Evolutionary conservation across 2,113 vertebrate genomes (phyloP), one percentile per base, ranked within the genome.

Genomic region (Corythaeola cristata): DNA sequence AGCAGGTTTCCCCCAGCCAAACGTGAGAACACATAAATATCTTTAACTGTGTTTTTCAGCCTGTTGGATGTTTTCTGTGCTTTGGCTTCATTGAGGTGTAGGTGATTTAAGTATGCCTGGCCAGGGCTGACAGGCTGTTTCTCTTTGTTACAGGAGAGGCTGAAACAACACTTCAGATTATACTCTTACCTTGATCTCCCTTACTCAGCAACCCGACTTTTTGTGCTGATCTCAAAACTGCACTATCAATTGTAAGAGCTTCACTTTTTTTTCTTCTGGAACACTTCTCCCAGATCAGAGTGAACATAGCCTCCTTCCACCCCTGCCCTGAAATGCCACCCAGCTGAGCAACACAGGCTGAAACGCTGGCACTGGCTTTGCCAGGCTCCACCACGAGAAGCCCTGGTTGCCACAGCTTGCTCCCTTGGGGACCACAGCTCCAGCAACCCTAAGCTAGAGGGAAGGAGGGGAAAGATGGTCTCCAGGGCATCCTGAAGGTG

Each of bases 161-260:
- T 94, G 88, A 95, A 93, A 77, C 83, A 95, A 67, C 69, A 60
- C 55, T 85, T 88, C 44, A 39, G 71, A 37, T 79, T 33, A 28
- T 60, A 35, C 26, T 44, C 35, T 90, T 20, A 21, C 95, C 93
- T 95, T 93, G 58, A 90, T 91, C 91, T 94, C 75, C 71, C 77
- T 91, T 85, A 79, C 53, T 76, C 73, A 93, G 91, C 74, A 89
- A n/a, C 9, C 15, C 0, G 0, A 39, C 18, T 82, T 72, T 39
- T 68, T 66, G 22, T 58, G 86, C 85, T 88, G 67, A 66, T 92
- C 90, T 79, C 78, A 76, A 79, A 73, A 64, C 45, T 1, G 3
- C 27, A 3, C 14, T 1, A 1, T 15, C 55, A 45, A 3, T 10
- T 33, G 2, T 28, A 49, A 85, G 21, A 41, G 12, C 27, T 84